Base-by-base conservation (phyloP, 2,113 vertebrate genomes). In the Tretioscincus oriximinensis region DNA sequence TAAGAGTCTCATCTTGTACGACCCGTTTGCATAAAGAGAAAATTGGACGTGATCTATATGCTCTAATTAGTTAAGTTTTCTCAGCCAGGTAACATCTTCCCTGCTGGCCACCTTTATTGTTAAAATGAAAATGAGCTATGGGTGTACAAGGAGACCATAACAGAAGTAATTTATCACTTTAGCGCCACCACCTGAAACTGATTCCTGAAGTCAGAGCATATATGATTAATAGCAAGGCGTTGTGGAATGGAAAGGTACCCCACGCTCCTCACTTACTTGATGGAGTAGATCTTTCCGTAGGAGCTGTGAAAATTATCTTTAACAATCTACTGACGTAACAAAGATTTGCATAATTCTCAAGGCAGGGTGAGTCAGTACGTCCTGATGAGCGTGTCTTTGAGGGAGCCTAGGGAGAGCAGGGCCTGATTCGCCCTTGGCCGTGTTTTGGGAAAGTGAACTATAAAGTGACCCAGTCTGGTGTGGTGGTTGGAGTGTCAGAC, bases 141-240 rank as follows among this genome's bases (percentile, higher is more conserved):
- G 51, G 24, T 12, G 24, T 58, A 74, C 79, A 73, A 31, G 71
- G 66, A 22, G 24, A 69, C 45, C 68, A 26, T 61, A 75, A 81
- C 76, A 73, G 31, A n/a, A 31, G 31, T 18, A 45, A 71, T 71
- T 58, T 21, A 69, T 84, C 82, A n/a, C 64, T 68, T 70, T 26
- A 86, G 86, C 71, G 75, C 76, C 70, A 73, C 73, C 71, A 75
- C 68, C 71, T 31, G 85, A 86, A 82, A 86, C 81, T 85, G 85
- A 87, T 87, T 80, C 76, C 63, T 45, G 22, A 81, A 88, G 79
- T 82, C 84, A 91, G 81, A 69, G 80, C 86, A 88, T 89, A 83
- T 83, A 87, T 89, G 73, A 85, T 87, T 87, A 88, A 90, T 90
- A 85, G 89, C 81, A 81, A 84, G 90, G 79, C 49, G 51, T 84